Evolutionary conservation across 2,888 invertebrate genomes (phyloP).

Genomic region (Dinocampus coccinellae): DNA sequence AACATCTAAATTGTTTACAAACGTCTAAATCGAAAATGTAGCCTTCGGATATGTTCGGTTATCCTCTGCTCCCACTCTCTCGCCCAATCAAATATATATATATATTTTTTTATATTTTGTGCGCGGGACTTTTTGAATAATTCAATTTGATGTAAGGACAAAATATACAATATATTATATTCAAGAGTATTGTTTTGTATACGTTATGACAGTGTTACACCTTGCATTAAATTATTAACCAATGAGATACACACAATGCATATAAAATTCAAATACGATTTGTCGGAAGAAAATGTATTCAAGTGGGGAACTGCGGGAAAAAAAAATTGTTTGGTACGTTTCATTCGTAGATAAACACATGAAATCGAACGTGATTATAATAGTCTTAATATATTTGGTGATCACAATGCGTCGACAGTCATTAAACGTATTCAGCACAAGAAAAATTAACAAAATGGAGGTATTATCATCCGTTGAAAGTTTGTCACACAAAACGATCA

Average conservation of each 20-base stretch:
- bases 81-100: too few relatives aligned
- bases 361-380: neutral
- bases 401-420: constrained; percentile 10
- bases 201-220: too few relatives aligned
- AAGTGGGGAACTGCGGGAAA: neutral
- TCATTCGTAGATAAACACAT: neutral
- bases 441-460: constrained; percentile 22
- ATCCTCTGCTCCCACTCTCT: too few relatives aligned
- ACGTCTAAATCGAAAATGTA: too few relatives aligned
- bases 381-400: neutral
- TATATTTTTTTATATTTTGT: too few relatives aligned
- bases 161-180: too few relatives aligned
- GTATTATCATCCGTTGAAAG: constrained; percentile 5
- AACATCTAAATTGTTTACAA: too few relatives aligned
- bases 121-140: too few relatives aligned
- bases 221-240: too few relatives aligned
- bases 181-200: too few relatives aligned
- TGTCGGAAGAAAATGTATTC: neutral
- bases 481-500: constrained; percentile 28
- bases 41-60: too few relatives aligned
- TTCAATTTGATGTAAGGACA: too few relatives aligned
- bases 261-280: neutral
- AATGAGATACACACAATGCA: neutral
- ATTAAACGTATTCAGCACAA: neutral
- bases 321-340: neutral